These are phyloP conservation scores for Gallirallus australis DNA, from an alignment of 2,797 vertebrate species.

Conservation along the genomic window DNA sequence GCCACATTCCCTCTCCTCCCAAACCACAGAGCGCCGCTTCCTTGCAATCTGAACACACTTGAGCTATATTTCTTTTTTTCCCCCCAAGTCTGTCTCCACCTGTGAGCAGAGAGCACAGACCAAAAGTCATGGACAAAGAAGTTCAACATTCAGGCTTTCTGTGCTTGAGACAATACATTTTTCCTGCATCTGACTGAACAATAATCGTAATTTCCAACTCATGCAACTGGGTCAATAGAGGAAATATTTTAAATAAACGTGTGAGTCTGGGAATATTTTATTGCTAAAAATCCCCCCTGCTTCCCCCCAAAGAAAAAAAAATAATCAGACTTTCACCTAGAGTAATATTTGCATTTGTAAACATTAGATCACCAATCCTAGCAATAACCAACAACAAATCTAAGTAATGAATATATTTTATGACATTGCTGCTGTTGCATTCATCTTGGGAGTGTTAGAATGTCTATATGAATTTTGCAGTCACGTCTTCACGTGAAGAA, in stretches of 20 bases:
- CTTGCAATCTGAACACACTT: background rate
- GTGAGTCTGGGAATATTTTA: background rate
- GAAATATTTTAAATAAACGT: background rate
- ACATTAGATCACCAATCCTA: background rate
- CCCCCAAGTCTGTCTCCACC: background rate
- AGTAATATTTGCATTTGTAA: background rate
- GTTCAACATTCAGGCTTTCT: background rate
- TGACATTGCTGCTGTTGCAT: slow-evolving; percentile 4
- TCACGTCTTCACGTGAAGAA: slow-evolving; percentile 17
- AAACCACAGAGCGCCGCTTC: background rate
- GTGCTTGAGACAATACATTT: background rate
- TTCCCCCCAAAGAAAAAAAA: background rate
- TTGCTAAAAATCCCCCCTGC: background rate
- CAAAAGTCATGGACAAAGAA: background rate
- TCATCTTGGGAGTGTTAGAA: background rate
- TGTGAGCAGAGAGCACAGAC: background rate
- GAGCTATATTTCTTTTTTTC: background rate
- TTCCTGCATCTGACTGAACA: background rate
- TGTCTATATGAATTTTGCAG: slow-evolving; percentile 32
- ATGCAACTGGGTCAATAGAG: background rate
- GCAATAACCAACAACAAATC: background rate
- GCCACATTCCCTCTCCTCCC: background rate
- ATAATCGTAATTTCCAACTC: background rate
- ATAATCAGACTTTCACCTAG: background rate
- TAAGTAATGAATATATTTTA: slow-evolving; percentile 51